Percentiles rank a stretch among this genome's conserved stretches.
These are phyloP conservation scores for Diacarnus erythraeanus DNA, from an alignment of 37 sponge, comb jelly and placozoan genomes.

Conservation along the genomic window DNA sequence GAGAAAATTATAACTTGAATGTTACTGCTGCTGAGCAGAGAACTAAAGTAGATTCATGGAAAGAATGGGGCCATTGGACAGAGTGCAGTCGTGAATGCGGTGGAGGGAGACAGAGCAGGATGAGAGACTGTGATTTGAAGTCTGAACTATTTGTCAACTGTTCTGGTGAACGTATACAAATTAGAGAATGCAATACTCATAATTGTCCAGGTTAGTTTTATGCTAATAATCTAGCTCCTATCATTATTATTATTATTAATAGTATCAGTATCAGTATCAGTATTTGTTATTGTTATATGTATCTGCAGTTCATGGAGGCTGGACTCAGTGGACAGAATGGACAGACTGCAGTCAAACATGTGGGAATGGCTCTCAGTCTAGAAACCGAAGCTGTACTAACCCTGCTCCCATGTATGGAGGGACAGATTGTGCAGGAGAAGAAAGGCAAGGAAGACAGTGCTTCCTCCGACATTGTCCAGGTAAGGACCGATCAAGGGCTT, in stretches of 20 bases:
- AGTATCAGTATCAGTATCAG: not conserved
- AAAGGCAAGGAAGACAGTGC: conserved; percentile 20
- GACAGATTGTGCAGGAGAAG: conserved; percentile 47
- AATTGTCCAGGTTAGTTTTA: conserved; percentile 53
- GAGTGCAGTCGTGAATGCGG: conserved; percentile 65
- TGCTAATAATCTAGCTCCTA: not conserved
- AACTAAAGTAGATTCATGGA: conserved; percentile 33
- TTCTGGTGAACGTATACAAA: conserved; percentile 25
- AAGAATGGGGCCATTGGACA: conserved; percentile 68
- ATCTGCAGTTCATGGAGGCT: conserved; percentile 64
- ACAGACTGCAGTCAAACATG: conserved; percentile 61
- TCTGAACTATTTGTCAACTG: conserved; percentile 28
- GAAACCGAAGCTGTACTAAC: conserved; percentile 41
- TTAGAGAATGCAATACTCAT: conserved; percentile 43
- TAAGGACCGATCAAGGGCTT: too few relatives aligned
- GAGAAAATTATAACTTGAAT: too few relatives aligned
- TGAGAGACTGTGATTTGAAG: conserved; percentile 49
- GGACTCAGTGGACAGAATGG: conserved; percentile 62
- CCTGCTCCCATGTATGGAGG: conserved; percentile 62
- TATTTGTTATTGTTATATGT: too few relatives aligned
- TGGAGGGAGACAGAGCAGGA: conserved; percentile 55
- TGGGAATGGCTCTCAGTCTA: conserved; percentile 44
- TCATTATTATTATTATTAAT: not conserved
- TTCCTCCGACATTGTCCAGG: conserved; percentile 58
- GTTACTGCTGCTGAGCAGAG: too few relatives aligned